Evolutionary conservation across 2,113 vertebrate species (phyloP), one percentile per base, ranked within the genome.

Genomic region (Sinocyclocheilus anshuiensis): DNA sequence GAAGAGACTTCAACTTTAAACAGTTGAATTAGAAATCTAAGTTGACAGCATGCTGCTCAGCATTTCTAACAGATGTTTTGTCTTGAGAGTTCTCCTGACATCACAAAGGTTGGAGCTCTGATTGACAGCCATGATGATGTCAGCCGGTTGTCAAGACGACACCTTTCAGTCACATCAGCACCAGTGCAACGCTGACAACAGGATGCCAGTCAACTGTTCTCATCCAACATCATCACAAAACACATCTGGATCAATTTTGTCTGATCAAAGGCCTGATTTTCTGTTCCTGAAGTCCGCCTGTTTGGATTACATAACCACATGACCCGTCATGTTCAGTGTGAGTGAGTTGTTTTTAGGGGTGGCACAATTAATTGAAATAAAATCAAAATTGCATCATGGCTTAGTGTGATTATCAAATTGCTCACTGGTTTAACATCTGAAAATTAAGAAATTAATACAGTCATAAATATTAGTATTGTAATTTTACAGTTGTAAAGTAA

Each of bases 81-180:
- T 45, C 5, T 13, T 12, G 71, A 10, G n/a, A 2, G 20, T 74
- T 45, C n/a, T 39, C 45, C 59, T n/a, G 61, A 76, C 57, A 67
- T 53, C 84, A 50, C 29, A 20, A 8, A 74, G 24, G 5, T 26
- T 48, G 6, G 8, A 2, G 3, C 42, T 26, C 20, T 79, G 75
- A 87, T 74, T 33, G 65, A 80, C 39, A 79, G 26, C 50, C 29
- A 6, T 72, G 81, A 87, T 67, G 42, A 50, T 22, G 33, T 55
- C 81, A 59, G 86, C 74, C 63, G 63, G 86, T 57, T 57, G 33
- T 76, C 86, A 50, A 77, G 81, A 55, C 33, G 10, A 84, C 53
- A 22, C 55, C 65, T 53, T 48, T 81, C 61, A 59, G 65, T 39
- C 71, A 22, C 55, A 76, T 75, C 71, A 84, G 57, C 78, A 80